phyloP scores from a whole-genome alignment of 2,113 vertebrate genomes.

The Rousettus leschenaultii region DNA sequence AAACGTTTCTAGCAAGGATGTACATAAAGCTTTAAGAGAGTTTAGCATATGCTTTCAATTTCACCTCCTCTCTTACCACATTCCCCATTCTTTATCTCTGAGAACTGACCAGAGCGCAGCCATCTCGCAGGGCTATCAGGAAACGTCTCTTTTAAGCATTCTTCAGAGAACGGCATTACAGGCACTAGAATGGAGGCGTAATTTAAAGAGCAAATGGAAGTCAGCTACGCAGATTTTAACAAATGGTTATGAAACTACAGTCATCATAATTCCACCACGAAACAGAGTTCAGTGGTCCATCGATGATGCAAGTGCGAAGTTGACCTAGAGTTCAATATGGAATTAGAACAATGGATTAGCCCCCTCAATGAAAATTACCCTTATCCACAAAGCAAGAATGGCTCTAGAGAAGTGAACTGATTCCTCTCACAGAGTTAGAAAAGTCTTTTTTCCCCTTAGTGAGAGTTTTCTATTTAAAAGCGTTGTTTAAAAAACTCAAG shows the following conservation, averaged over 20 bases:
- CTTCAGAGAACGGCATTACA: background rate
- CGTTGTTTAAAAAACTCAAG: background rate
- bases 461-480: background rate
- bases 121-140: background rate
- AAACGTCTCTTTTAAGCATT: background rate
- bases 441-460: background rate
- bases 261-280: background rate
- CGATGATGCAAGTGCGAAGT: background rate
- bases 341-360: background rate
- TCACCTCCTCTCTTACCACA: background rate
- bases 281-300: background rate
- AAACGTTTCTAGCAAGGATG: background rate
- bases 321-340: slow-evolving; percentile 14
- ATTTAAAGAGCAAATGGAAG: slow-evolving; percentile 33
- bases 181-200: background rate
- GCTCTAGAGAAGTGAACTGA: background rate
- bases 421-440: background rate
- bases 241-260: background rate
- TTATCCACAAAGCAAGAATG: background rate
- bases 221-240: background rate
- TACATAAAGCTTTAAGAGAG: background rate
- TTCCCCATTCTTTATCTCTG: background rate
- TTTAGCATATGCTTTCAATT: background rate
- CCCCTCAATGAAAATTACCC: background rate
- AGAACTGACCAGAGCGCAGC: background rate